Base-by-base conservation (phyloP, 2,113 vertebrate genomes). In the Scophthalmus maximus region DNA sequence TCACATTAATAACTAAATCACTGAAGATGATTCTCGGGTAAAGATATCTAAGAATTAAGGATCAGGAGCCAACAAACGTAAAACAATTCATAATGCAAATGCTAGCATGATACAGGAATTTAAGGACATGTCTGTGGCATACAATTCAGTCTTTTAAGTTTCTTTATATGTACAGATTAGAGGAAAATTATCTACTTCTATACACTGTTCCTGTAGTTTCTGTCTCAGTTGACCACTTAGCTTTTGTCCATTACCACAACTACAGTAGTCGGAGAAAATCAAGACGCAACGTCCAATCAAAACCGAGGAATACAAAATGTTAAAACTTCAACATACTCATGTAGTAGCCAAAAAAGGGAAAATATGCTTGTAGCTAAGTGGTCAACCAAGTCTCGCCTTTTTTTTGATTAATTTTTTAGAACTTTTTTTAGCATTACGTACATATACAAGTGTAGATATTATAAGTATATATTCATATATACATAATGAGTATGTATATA, bases 41-140 rank as follows among this genome's bases (percentile, higher is more conserved):
- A 93, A 93, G 91, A 91, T 92, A 93, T 95, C 94, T 94, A 89
- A 75, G 93, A 91, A 92, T 92, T 92, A 93, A 95, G 93, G 95
- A 94, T 93, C 94, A 95, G 93, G 95, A 93, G 93, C 93, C 94
- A 89, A 94, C 93, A 94, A 94, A 93, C 84, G 60, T 84, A 89
- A 94, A 77, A 75, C 2, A 68, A 75, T 91, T 94, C 46, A 74
- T 95, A 94, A 95, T 93, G 93, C 95, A 94, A 95, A 96, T 91
- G 93, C 93, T 95, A 95, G 72, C 79, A 86, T 88, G 84, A 86
- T 84, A 83, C 68, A 91, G 85, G 82, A 84, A 87, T 85, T 85
- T 92, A 85, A 85, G 86, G 79, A 84, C 78, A 79, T 87, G 81
- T 89, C 81, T 88, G 82, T 88, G 87, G 83, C 80, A 81, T 88